Percentiles rank a stretch among this genome's conserved stretches.
These are phyloP conservation scores for Oplegnathus fasciatus DNA, from an alignment of 2,113 vertebrate genomes.

Conservation along the genomic window DNA sequence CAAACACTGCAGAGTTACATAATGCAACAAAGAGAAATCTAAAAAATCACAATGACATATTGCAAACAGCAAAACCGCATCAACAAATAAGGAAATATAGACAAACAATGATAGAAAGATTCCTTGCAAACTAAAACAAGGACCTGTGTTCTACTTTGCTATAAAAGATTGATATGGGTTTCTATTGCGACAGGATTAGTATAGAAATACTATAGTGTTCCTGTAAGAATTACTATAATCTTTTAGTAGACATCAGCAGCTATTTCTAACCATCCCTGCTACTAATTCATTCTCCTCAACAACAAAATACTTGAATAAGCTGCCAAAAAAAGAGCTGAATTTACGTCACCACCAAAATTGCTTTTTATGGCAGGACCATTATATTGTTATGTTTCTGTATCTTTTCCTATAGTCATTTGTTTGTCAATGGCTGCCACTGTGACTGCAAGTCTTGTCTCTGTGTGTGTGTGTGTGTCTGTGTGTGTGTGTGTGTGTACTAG, in stretches of 20 bases:
- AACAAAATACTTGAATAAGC: not conserved
- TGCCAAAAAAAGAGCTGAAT: not conserved
- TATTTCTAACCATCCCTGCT: not conserved
- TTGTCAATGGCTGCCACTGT: not conserved
- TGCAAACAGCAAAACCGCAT: not conserved
- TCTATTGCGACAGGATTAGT: not conserved
- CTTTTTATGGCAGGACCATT: not conserved
- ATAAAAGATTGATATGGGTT: not conserved
- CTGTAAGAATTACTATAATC: too few species aligned
- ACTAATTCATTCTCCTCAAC: not conserved
- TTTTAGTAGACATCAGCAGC: not conserved
- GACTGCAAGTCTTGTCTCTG: not conserved
- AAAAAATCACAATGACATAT: not conserved
- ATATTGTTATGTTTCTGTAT: not conserved
- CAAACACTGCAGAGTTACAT: not conserved
- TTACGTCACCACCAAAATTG: not conserved
- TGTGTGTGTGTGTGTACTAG: constrained; percentile 75
- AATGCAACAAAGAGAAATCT: not conserved
- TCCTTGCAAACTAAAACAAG: not conserved
- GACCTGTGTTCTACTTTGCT: not conserved
- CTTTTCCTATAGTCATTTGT: not conserved
- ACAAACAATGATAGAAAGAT: not conserved
- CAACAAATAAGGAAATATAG: not conserved
- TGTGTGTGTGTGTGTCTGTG: not conserved
- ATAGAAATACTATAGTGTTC: not conserved